These are phyloP conservation scores for Micropoecilia bifurca DNA, from an alignment of 2,797 vertebrate species.

Conservation along the genomic window DNA sequence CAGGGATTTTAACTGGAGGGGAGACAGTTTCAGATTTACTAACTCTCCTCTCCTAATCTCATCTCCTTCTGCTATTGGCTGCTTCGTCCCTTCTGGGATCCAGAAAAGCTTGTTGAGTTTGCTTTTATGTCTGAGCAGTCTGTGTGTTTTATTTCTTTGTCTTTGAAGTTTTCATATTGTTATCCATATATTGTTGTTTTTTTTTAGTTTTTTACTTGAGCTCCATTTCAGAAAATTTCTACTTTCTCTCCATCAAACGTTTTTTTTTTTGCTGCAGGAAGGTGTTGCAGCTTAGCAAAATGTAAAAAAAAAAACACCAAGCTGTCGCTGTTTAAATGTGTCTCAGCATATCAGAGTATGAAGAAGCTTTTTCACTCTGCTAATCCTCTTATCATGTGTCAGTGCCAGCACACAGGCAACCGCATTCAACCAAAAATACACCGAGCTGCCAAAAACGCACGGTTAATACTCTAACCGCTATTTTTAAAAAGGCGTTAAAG, in stretches of 20 bases:
- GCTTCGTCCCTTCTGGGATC: conserved; percentile 35
- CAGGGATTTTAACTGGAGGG: conserved; percentile 43
- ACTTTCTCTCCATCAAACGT: background rate
- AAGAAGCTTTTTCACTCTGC: conserved; percentile 46
- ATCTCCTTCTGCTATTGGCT: conserved; percentile 41
- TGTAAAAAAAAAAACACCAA: conserved; percentile 3
- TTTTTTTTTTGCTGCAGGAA: conserved; percentile 3
- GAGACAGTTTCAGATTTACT: conserved; percentile 48
- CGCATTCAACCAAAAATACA: conserved; percentile 16
- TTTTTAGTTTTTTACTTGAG: no score
- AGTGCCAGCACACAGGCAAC: conserved; percentile 24
- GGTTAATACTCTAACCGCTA: conserved; percentile 12
- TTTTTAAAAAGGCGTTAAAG: background rate
- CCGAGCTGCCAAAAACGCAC: conserved; percentile 11
- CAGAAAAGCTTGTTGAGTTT: conserved; percentile 32
- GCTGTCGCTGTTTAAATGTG: conserved; percentile 31
- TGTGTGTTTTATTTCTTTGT: conserved; percentile 24
- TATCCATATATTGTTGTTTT: background rate
- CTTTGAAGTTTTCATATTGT: background rate
- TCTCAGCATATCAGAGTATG: conserved; percentile 28
- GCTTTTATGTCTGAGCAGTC: conserved; percentile 38
- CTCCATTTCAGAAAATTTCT: background rate
- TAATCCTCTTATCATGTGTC: conserved; percentile 72
- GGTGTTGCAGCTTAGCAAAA: conserved; percentile 3
- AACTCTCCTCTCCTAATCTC: conserved; percentile 28